Percentiles rank a stretch among this genome's conserved stretches.
These are phyloP conservation scores for Microctenopoma steveboyesi DNA, from an alignment of 2,797 vertebrate genomes.

Conservation along the genomic window DNA sequence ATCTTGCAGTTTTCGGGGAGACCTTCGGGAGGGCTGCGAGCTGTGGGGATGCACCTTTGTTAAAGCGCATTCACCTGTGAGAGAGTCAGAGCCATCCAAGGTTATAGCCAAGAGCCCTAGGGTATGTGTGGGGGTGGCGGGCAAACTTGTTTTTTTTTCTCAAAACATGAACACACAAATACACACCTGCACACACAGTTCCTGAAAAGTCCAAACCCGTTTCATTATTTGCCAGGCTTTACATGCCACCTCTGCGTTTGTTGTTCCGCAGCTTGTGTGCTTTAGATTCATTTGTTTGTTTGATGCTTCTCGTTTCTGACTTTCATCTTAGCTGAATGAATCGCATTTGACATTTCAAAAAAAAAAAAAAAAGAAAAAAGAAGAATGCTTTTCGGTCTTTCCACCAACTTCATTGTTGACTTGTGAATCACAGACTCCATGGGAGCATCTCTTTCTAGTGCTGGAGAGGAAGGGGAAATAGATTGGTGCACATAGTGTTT, in stretches of 20 bases:
- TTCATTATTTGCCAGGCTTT: constrained; percentile 9
- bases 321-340: constrained; percentile 45
- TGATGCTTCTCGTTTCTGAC: constrained; percentile 34
- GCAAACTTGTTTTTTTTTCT: constrained; percentile 5
- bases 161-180: constrained; percentile 21
- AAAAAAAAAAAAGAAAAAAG: background rate
- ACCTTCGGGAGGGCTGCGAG: constrained; percentile 47
- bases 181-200: constrained; percentile 13
- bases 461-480: constrained; percentile 24
- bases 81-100: constrained; percentile 53
- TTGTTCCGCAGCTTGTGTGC: constrained; percentile 31
- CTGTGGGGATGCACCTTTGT: constrained; percentile 59
- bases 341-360: constrained; percentile 32
- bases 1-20: constrained; percentile 49
- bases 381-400: constrained; percentile 31
- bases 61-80: constrained; percentile 76
- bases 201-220: constrained; percentile 13
- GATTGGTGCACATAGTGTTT: constrained; percentile 55
- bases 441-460: constrained; percentile 21
- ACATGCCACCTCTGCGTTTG: constrained; percentile 20
- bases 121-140: background rate
- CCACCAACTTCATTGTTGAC: constrained; percentile 53
- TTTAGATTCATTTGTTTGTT: constrained; percentile 44
- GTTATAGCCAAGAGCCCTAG: constrained; percentile 48
- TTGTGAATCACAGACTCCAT: constrained; percentile 55